Evolutionary conservation across 2,113 vertebrate genomes (phyloP), one percentile per base, ranked within the genome.

Genomic region (Bubalus kerabau): DNA sequence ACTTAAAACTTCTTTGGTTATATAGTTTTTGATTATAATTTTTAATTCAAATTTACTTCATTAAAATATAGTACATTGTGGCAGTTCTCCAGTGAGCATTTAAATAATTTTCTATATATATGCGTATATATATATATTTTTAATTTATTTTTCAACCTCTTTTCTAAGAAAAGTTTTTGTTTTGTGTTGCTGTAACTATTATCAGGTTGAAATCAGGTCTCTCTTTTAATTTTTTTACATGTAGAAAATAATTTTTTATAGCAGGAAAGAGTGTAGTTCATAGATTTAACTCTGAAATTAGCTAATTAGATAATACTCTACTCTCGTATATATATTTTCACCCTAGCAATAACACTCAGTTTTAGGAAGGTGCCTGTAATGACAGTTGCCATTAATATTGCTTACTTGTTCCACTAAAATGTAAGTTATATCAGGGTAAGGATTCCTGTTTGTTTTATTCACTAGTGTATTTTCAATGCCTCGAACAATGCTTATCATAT

Each of bases 61-160:
- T 89, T 94, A 93, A 94, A 95, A n/a, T 56, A 80, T n/a, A 91
- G 36, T 91, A 54, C 24, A 74, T 92, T 90, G 28, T 88, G 84
- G 24, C n/a, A 91, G 21, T 85, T 74, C 16, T 94, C 43, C 36
- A 92, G 21, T 89, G 43, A 92, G 59, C 9, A 95, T 76, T 59
- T 95, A 74, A 88, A 43, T 90, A 54, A 50, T 83, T 96, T 95
- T 92, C 30, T 94, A 16, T 17, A 13, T 64, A n/a, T 81, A 2
- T 84, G 9, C 60, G 15, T 94, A 21, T 17, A 9, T 64, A n/a
- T 82, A 2, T 86, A 15, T 74, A 12, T 60, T 83, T 95, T 28
- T 46, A 80, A 87, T 62, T 94, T 92, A 80, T 80, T 94, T 96
- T 92, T 93, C 4, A 86, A 2, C 13, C 46, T 93, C 2, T 90